phyloP scores from a whole-genome alignment of 2,113 vertebrate genomes.

The Anarhynchus alexandrinus region DNA sequence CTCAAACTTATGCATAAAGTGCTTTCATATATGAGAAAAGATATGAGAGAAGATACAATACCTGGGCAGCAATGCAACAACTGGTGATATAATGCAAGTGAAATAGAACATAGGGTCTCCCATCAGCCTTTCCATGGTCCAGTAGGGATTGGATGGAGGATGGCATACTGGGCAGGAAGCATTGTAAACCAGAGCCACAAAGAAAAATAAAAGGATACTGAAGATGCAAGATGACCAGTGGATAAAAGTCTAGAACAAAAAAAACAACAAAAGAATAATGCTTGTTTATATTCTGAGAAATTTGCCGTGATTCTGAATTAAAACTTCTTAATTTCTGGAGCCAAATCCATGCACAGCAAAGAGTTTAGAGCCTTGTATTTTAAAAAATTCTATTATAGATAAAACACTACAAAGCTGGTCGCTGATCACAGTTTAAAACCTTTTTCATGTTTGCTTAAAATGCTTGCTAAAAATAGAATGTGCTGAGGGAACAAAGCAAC shows the following conservation, averaged over 20 bases:
- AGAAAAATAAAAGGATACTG: conserved; percentile 88
- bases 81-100: conserved; percentile 85
- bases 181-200: conserved; percentile 90
- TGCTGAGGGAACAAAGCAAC: not conserved
- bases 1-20: not conserved
- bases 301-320: not conserved
- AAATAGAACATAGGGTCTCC: conserved; percentile 90
- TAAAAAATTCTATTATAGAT: not conserved
- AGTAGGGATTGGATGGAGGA: conserved; percentile 94
- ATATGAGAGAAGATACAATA: conserved; percentile 41
- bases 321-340: not conserved
- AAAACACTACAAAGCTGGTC: not conserved
- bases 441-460: not conserved
- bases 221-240: conserved; percentile 90
- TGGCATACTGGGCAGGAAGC: conserved; percentile 89
- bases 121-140: conserved; percentile 91
- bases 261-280: not conserved
- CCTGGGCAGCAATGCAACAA: conserved; percentile 90
- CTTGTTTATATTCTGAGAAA: not conserved
- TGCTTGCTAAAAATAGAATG: not conserved
- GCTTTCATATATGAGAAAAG: not conserved
- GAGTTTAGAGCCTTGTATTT: not conserved
- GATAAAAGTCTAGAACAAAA: conserved; percentile 87
- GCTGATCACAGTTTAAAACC: not conserved
- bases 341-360: not conserved